Evolutionary conservation across 2,113 vertebrate genomes (phyloP).

Genomic region (Brachypodius melanocephalos): DNA sequence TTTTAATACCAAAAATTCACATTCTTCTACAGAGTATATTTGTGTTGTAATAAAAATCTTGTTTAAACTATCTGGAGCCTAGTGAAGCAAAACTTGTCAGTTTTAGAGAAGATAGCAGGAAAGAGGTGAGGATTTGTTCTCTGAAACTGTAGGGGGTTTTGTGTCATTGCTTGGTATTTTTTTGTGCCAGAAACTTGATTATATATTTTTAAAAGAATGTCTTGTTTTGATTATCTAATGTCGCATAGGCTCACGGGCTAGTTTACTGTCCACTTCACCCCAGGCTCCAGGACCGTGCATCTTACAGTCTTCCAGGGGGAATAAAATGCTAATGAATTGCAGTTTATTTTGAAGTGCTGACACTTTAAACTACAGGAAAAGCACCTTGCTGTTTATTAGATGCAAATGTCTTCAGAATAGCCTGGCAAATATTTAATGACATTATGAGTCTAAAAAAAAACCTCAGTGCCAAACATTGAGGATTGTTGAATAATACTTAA

Average conservation of each 20-base stretch:
- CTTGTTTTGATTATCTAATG: neutral
- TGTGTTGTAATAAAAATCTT: neutral
- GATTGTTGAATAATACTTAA: neutral
- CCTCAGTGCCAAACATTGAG: neutral
- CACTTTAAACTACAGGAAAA: neutral
- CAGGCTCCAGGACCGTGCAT: neutral
- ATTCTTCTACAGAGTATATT: neutral
- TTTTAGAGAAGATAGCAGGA: neutral
- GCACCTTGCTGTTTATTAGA: neutral
- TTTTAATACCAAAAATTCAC: neutral
- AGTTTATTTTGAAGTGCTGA: neutral
- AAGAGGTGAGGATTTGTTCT: neutral
- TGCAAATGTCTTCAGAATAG: neutral
- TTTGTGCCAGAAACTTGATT: neutral
- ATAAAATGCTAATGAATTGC: neutral
- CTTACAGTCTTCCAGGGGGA: neutral
- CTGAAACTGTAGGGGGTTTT: neutral
- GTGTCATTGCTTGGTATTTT: neutral
- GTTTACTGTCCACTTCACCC: neutral
- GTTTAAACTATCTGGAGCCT: neutral
- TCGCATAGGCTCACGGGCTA: neutral
- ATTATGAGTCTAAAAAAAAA: neutral
- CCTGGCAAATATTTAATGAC: neutral
- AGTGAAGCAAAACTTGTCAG: neutral
- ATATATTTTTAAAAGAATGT: neutral